A percentile compares a stretch with the other conserved stretches of the same genome.
These are phyloP conservation scores for Odontamblyopus lacepedii DNA, from an alignment of 2,797 vertebrate species.

Conservation along the genomic window DNA sequence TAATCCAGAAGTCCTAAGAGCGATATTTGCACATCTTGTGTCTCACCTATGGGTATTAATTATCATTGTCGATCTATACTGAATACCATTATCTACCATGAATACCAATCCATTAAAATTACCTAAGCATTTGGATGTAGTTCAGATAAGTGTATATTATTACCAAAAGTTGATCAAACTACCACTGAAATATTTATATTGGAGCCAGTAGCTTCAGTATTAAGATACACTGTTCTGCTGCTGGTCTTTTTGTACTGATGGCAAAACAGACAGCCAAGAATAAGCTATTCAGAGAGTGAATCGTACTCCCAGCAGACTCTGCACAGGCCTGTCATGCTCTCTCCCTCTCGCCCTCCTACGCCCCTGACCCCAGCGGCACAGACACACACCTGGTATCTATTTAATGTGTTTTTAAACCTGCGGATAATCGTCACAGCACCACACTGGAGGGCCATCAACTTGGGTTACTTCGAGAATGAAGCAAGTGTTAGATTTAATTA, in stretches of 20 bases:
- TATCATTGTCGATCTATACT: no score
- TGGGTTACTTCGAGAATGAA: slow-evolving; percentile 58
- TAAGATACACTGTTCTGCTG: neutral
- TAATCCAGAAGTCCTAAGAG: no score
- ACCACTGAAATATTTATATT: no score
- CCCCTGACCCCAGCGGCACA: slow-evolving; percentile 53
- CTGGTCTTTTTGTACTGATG: slow-evolving; percentile 46
- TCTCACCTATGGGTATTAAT: no score
- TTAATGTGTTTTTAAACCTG: slow-evolving; percentile 70
- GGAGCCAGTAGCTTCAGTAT: no score
- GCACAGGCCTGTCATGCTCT: slow-evolving; percentile 53
- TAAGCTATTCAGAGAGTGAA: slow-evolving; percentile 63
- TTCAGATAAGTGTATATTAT: no score
- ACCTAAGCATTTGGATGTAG: no score
- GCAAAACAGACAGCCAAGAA: slow-evolving; percentile 44
- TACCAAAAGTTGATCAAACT: no score
- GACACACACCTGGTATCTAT: slow-evolving; percentile 74
- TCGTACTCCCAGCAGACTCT: slow-evolving; percentile 54
- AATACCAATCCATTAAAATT: no score
- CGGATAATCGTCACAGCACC: slow-evolving; percentile 66
- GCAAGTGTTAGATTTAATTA: slow-evolving; percentile 60
- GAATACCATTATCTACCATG: no score
- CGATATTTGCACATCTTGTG: no score
- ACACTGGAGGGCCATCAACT: slow-evolving; percentile 71
- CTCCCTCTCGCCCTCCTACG: slow-evolving; percentile 42